These are phyloP conservation scores for Epinotia ramella DNA, from an alignment of 2,888 invertebrate genomes.

Conservation along the genomic window DNA sequence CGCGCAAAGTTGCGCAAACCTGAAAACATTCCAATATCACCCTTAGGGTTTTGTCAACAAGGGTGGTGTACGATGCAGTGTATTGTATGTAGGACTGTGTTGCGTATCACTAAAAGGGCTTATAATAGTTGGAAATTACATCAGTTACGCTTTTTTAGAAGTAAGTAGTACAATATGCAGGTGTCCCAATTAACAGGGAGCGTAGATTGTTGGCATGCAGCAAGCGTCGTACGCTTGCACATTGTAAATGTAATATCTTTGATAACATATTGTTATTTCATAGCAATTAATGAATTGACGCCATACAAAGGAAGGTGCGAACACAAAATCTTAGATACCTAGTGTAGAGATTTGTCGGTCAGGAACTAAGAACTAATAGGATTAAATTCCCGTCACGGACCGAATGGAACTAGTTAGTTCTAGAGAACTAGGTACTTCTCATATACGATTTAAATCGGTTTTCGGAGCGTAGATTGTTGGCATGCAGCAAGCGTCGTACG, in stretches of 20 bases:
- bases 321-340: no score
- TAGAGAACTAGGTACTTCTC: no score
- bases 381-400: no score
- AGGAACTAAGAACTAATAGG: no score
- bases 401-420: no score
- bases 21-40: background rate
- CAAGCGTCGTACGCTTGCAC: background rate
- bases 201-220: conserved; percentile 8
- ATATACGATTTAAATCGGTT: no score
- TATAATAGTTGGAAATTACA: background rate
- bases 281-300: no score
- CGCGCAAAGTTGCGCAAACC: background rate
- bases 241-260: conserved; percentile 15
- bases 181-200: conserved; percentile 18
- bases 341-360: no score
- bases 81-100: background rate
- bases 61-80: background rate
- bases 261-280: background rate
- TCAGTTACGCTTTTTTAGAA: background rate
- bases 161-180: background rate
- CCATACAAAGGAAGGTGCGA: no score
- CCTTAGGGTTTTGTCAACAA: background rate
- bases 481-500: background rate
- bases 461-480: conserved; percentile 4
- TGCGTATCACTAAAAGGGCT: background rate